Conservation (phyloP, 2,888 invertebrate genomes). For the Lasius fuliginosus region DNA sequence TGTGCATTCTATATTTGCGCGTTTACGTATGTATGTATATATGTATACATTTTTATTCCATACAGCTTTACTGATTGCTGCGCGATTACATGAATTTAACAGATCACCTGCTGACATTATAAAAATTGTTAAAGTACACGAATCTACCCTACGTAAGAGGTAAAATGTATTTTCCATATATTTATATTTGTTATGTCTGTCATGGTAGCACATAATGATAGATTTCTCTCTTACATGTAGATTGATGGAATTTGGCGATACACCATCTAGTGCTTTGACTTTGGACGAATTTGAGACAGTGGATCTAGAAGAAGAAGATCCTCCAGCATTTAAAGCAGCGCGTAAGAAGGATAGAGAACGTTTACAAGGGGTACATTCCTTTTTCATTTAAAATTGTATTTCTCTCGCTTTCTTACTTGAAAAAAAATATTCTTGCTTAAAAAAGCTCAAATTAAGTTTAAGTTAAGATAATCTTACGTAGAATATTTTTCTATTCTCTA, state of each 20-base stretch:
- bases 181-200: constrained; percentile 5
- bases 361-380: constrained; percentile 90
- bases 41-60: constrained; percentile 74
- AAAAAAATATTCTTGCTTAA: neutral
- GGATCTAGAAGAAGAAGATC: constrained; percentile 98
- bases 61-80: constrained; percentile 97
- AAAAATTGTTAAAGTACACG: constrained; percentile 98
- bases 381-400: constrained; percentile 59
- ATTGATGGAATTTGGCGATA: constrained; percentile 97
- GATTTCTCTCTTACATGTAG: constrained; percentile 84
- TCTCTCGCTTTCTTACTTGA: neutral
- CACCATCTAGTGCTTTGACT: constrained; percentile 97
- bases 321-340: constrained; percentile 97
- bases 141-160: constrained; percentile 96
- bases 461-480: neutral
- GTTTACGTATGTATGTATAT: neutral
- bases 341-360: constrained; percentile 95
- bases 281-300: constrained; percentile 99
- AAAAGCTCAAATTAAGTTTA: neutral
- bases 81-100: constrained; percentile 96
- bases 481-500: constrained; percentile 47
- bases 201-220: neutral
- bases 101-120: constrained; percentile 95
- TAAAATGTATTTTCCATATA: constrained; percentile 76
- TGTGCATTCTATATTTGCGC: neutral